Conservation (phyloP, 2,113 vertebrate species). For the Mesoclemmys tuberculata region DNA sequence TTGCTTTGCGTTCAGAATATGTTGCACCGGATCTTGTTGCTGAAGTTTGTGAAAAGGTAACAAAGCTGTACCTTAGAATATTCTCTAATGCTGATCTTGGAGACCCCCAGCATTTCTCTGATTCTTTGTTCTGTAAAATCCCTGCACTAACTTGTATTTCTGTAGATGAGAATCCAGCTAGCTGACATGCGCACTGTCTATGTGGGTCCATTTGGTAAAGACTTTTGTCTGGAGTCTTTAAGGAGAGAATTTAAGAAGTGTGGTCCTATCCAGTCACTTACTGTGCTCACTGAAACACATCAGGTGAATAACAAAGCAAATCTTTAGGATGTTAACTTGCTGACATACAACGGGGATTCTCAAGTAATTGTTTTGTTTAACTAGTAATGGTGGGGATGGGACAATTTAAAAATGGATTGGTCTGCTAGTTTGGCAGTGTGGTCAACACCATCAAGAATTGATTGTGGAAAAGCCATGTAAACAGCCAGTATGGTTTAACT, state of each 20-base stretch:
- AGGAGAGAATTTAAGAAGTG: constrained; percentile 82
- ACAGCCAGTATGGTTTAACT: neutral
- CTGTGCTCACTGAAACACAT: constrained; percentile 75
- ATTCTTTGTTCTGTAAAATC: constrained; percentile 52
- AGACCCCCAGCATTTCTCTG: neutral
- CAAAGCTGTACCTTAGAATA: neutral
- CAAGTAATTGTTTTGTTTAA: neutral
- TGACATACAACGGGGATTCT: neutral
- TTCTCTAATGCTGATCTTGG: neutral
- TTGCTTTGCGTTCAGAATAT: constrained; percentile 74
- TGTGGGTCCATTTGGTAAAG: constrained; percentile 83
- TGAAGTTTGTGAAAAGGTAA: constrained; percentile 63
- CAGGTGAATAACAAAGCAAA: constrained; percentile 64
- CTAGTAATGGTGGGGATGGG: neutral
- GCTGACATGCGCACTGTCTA: constrained; percentile 86
- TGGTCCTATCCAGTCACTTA: constrained; percentile 80
- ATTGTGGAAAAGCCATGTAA: neutral
- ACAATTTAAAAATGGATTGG: neutral
- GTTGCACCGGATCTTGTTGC: constrained; percentile 10
- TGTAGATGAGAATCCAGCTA: constrained; percentile 78
- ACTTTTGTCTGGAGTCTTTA: constrained; percentile 74
- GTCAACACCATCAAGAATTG: neutral
- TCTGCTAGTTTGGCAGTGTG: neutral
- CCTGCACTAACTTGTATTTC: constrained; percentile 56
- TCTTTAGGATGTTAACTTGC: neutral